Evolutionary conservation across 2,888 invertebrate genomes (phyloP), one percentile per base, ranked within the genome.

Genomic region (Orthosia gothica): DNA sequence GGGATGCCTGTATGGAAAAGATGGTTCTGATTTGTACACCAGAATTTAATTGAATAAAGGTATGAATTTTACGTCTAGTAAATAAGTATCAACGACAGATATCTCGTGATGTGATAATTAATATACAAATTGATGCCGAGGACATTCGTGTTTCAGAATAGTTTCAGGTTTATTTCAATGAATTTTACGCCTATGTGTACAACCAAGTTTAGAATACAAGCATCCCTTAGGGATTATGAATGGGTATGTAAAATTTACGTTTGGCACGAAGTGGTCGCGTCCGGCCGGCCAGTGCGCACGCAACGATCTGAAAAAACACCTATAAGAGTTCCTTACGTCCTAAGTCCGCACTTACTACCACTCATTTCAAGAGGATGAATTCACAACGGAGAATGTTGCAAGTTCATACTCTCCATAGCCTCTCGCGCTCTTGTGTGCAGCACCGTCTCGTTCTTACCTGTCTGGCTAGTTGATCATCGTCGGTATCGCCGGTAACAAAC

Each of bases 401-500:
- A 93, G 90, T 95, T 95, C 95, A 95, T 94, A 92, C 94, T 92
- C 92, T 77, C 77, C 78, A 74, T 79, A 74, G 81, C 82, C 78
- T 76, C 59, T 68, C 61, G 63, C 67, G 52, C 52, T 62, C 67
- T 69, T 65, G 78, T 71, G 74, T 32, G 68, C 59, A 45, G 76
- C 81, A 85, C 83, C 80, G 74, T 77, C 85, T 76, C 78, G 76
- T 69, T 91, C 94, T 96, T 97, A 98, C 98, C 97, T 98, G 97
- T 88, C 97, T 96, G 81, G 97, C 96, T 70, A 98, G 97, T 80
- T 97, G 97, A 86, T 97, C 96, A 89, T 97, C 97, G 83, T 97
- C 95, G 88, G 96, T 96, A 91, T 97, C 97, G 76, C 98, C 98
- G 75, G 97, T 97, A 77, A 98, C 97, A 93, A 98, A 98, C 86